Conservation (phyloP, 2,113 vertebrate genomes). For the Jacana jacana region DNA sequence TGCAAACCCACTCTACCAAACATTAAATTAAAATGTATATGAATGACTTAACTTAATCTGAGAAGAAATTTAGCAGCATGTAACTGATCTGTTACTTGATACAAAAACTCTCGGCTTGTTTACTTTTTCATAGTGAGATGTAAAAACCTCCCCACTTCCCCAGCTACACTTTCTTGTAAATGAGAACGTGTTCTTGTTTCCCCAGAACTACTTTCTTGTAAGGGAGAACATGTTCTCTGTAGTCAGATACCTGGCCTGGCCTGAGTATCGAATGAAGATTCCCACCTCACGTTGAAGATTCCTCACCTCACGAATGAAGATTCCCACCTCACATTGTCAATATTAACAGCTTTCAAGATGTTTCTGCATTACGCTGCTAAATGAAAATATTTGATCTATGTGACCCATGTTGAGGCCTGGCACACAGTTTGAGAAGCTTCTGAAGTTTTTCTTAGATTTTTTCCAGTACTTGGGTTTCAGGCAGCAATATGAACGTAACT, state of each 20-base stretch:
- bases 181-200: neutral
- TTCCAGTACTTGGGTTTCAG: neutral
- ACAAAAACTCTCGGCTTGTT: neutral
- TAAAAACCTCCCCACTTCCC: neutral
- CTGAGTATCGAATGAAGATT: neutral
- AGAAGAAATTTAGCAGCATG: neutral
- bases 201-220: neutral
- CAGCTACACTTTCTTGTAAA: neutral
- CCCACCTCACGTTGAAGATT: neutral
- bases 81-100: neutral
- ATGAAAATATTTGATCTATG: neutral
- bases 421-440: neutral
- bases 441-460: neutral
- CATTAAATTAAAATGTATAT: neutral
- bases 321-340: neutral
- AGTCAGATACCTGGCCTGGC: neutral
- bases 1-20: neutral
- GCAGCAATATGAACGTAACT: neutral
- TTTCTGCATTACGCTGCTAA: neutral
- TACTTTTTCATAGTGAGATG: neutral
- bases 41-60: neutral
- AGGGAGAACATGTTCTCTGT: neutral
- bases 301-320: conserved; percentile 27
- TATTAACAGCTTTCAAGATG: conserved; percentile 1
- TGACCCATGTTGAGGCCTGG: neutral